These are phyloP conservation scores for Lampris megalopsis DNA, from an alignment of 2,113 vertebrate genomes.

Conservation along the genomic window DNA sequence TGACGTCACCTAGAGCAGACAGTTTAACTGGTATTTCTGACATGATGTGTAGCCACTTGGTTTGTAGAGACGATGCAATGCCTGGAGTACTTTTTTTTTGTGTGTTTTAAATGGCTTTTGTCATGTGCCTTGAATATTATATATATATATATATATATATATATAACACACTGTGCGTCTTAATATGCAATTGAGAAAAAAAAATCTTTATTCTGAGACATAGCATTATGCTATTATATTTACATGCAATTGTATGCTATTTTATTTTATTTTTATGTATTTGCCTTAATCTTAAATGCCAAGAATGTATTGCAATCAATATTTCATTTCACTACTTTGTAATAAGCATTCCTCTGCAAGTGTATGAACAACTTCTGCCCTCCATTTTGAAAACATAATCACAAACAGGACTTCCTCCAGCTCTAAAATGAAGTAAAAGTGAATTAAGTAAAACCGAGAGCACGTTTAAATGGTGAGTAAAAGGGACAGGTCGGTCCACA, in stretches of 20 bases:
- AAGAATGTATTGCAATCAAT: neutral
- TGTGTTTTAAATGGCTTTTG: conserved; percentile 9
- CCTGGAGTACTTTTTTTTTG: neutral
- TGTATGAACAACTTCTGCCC: neutral
- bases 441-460: too few species aligned
- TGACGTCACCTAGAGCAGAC: conserved; percentile 2
- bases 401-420: too few species aligned
- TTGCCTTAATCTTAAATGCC: conserved; percentile 2
- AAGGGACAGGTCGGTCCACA: too few species aligned
- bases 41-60: too few species aligned
- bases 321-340: neutral
- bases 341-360: neutral
- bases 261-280: neutral
- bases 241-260: neutral
- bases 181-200: conserved; percentile 22
- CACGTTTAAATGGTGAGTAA: too few species aligned
- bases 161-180: conserved; percentile 23
- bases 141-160: too few species aligned
- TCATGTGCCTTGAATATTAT: conserved; percentile 53
- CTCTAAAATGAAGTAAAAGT: too few species aligned
- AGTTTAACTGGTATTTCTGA: neutral
- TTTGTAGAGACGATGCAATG: neutral
- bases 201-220: neutral
- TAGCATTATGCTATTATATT: neutral
- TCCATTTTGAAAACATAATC: too few species aligned